Evolutionary conservation across 2,888 invertebrate species (phyloP), one percentile per base, ranked within the genome.

Genomic region (Drymonia ruficornis): DNA sequence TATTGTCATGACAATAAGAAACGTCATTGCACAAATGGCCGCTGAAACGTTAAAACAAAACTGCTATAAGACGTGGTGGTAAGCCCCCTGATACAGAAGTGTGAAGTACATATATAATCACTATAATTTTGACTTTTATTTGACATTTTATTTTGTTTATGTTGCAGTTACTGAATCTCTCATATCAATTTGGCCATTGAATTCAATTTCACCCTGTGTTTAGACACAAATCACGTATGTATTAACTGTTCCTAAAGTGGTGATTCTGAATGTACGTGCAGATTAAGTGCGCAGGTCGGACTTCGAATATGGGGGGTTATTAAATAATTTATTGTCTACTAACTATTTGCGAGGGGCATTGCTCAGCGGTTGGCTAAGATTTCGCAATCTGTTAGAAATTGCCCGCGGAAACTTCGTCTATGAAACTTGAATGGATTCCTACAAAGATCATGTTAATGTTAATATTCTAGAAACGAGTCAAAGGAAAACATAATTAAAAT

Each of bases 281-380:
- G 88, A 91, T 91, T 89, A 89, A 88, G 84, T 85, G 83, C 75
- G 81, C 79, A 83, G 81, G 84, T 85, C 76, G 83, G 81, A 43
- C 42, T 75, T 77, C 77, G 74, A 56, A 81, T 78, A 78, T 70
- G 74, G 79, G 80, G 86, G 90, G 88, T 87, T 89, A 90, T 89
- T 87, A 89, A 87, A 90, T 89, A 90, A 91, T 91, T 91, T 91
- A 90, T 90, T 90, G 89, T 90, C 84, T 86, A 78, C 78, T 83
- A 76, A 86, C 87, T 89, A 87, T 86, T 84, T 82, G 84, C 76
- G 79, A 84, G 83, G 86, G 83, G 76, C 74, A 78, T 78, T 77
- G 80, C 77, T 83, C 81, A 73, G 83, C 80, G 83, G 81, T 81
- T 74, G 67, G 76, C 79, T 80, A 88, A 88, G 87, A 89, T 88